phyloP scores from a whole-genome alignment of 2,797 vertebrate genomes.

The Gymnothorax javanicus region DNA sequence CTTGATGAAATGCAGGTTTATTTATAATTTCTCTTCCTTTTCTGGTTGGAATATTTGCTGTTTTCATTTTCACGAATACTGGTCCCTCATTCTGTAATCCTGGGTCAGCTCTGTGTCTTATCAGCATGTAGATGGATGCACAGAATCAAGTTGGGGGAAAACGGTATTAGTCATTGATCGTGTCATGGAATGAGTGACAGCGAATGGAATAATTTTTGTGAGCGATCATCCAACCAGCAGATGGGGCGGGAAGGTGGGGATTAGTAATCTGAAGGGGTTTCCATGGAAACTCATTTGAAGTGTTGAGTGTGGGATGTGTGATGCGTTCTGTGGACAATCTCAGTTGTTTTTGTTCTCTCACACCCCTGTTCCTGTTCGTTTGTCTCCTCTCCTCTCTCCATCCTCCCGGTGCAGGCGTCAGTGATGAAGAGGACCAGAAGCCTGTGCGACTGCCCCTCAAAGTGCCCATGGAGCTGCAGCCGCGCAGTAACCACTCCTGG shows the following conservation, averaged over 20 bases:
- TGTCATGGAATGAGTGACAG: conserved; percentile 31
- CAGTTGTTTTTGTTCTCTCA: conserved; percentile 43
- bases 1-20: neutral
- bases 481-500: conserved; percentile 94
- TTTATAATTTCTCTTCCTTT: neutral
- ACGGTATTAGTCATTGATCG: conserved; percentile 3
- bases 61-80: neutral
- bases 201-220: conserved; percentile 43
- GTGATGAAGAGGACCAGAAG: conserved; percentile 98
- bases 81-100: neutral
- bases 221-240: conserved; percentile 50
- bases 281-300: conserved; percentile 57
- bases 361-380: conserved; percentile 17
- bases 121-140: conserved; percentile 7
- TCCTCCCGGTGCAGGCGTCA: conserved; percentile 76
- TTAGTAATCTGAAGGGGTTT: conserved; percentile 47
- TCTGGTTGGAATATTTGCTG: neutral
- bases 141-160: conserved; percentile 33
- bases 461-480: conserved; percentile 92
- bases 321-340: conserved; percentile 43
- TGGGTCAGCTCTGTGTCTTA: neutral
- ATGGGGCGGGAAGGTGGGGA: conserved; percentile 41
- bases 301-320: conserved; percentile 43
- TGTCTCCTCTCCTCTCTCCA: neutral
- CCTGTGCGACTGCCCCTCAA: conserved; percentile 93